phyloP scores from a whole-genome alignment of 2,888 invertebrate species.

The Meteorus cinctellus region DNA sequence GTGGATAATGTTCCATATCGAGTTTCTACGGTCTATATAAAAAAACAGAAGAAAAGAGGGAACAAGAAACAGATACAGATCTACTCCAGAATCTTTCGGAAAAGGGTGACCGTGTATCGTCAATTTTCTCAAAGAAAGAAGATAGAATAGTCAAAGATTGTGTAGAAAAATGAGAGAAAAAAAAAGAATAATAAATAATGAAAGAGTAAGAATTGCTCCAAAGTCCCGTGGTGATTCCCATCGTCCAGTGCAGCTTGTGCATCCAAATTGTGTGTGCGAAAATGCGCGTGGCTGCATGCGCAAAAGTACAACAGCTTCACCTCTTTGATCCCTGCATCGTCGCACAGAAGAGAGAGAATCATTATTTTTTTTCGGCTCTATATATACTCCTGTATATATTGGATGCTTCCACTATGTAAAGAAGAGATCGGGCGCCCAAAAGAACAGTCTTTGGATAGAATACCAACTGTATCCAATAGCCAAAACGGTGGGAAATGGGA shows the following conservation, averaged over 20 bases:
- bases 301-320: slow-evolving; percentile 61
- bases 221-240: slow-evolving; percentile 33
- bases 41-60: slow-evolving; percentile 23
- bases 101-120: slow-evolving; percentile 33
- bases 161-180: slow-evolving; percentile 47
- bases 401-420: slow-evolving; percentile 45
- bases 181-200: slow-evolving; percentile 43
- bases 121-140: not conserved
- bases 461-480: slow-evolving; percentile 49
- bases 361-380: slow-evolving; percentile 6
- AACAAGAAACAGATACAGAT: slow-evolving; percentile 52
- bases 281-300: slow-evolving; percentile 57
- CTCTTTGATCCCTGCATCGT: slow-evolving; percentile 62
- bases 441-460: slow-evolving; percentile 32
- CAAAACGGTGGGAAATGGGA: slow-evolving; percentile 66
- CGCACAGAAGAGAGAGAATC: slow-evolving; percentile 23
- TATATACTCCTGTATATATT: not conserved
- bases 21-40: slow-evolving; percentile 47
- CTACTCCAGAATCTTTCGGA: slow-evolving; percentile 37
- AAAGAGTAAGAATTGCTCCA: slow-evolving; percentile 21
- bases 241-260: slow-evolving; percentile 30
- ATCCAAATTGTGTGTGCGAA: slow-evolving; percentile 49
- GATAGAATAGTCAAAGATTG: slow-evolving; percentile 32
- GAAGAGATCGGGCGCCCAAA: slow-evolving; percentile 55
- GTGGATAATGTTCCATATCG: slow-evolving; percentile 43